A percentile compares a stretch with the other conserved stretches of the same genome.
Conservation (phyloP, 2,888 invertebrate genomes). For the Pachydiplax longipennis region DNA sequence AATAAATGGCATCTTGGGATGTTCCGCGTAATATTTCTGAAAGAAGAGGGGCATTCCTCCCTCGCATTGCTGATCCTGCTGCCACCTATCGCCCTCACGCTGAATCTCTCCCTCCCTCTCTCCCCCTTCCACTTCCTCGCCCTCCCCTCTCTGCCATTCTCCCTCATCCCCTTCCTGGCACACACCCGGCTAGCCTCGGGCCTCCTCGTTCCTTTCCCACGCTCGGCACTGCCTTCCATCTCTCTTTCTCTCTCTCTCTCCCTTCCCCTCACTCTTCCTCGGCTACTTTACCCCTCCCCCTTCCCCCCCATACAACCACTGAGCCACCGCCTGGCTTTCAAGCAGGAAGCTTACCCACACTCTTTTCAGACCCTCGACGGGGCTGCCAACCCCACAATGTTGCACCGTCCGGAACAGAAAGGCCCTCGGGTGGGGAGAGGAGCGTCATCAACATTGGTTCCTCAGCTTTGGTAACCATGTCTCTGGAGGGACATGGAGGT, state of each 20-base stretch:
- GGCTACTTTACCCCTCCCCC: not conserved
- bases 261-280: not conserved
- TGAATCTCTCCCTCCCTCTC: not conserved
- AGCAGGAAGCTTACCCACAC: constrained; percentile 32
- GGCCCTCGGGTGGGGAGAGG: not conserved
- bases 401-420: constrained; percentile 19
- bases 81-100: constrained; percentile 22
- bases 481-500: not conserved
- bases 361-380: not conserved
- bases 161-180: constrained; percentile 46
- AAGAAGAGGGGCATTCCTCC: not conserved
- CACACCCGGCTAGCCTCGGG: constrained; percentile 21
- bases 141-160: not conserved
- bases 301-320: constrained; percentile 23
- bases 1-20: not conserved
- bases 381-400: constrained; percentile 24
- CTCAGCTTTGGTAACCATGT: constrained; percentile 16
- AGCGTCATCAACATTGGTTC: not conserved
- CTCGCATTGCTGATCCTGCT: not conserved
- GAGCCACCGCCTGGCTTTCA: constrained; percentile 44
- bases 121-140: not conserved
- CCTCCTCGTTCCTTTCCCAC: constrained; percentile 28
- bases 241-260: constrained; percentile 54
- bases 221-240: constrained; percentile 49
- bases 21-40: not conserved